phyloP scores from a whole-genome alignment of 2,797 vertebrate species.

The Alcedo atthis region DNA sequence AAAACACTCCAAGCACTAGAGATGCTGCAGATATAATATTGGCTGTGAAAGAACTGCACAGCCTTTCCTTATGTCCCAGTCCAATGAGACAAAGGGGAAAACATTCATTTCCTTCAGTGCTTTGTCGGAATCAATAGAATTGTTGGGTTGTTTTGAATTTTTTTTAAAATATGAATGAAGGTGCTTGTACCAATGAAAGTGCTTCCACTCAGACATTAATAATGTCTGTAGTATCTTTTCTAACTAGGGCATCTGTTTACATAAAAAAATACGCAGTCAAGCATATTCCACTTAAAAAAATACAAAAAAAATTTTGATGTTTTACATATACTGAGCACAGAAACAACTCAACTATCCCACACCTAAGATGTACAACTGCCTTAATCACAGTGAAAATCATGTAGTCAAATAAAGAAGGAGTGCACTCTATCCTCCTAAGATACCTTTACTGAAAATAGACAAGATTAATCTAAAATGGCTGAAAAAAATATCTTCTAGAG shows the following conservation, averaged over 20 bases:
- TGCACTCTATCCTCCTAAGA: neutral
- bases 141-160: neutral
- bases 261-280: constrained; percentile 52
- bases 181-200: constrained; percentile 57
- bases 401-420: neutral
- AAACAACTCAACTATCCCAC: neutral
- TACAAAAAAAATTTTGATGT: neutral
- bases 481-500: neutral
- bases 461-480: neutral
- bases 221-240: constrained; percentile 29
- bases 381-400: neutral
- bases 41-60: neutral
- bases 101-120: neutral
- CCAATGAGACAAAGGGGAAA: constrained; percentile 8
- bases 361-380: neutral
- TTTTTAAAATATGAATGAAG: constrained; percentile 54
- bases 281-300: constrained; percentile 29
- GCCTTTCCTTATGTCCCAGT: neutral
- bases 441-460: neutral
- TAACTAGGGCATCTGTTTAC: constrained; percentile 57
- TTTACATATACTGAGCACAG: neutral
- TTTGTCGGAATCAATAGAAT: constrained; percentile 6
- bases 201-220: constrained; percentile 45
- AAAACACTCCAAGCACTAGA: neutral
- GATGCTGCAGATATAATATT: neutral